Evolutionary conservation across 2,113 vertebrate genomes (phyloP), one percentile per base, ranked within the genome.

Genomic region (Leptobrachium ailaonicum): DNA sequence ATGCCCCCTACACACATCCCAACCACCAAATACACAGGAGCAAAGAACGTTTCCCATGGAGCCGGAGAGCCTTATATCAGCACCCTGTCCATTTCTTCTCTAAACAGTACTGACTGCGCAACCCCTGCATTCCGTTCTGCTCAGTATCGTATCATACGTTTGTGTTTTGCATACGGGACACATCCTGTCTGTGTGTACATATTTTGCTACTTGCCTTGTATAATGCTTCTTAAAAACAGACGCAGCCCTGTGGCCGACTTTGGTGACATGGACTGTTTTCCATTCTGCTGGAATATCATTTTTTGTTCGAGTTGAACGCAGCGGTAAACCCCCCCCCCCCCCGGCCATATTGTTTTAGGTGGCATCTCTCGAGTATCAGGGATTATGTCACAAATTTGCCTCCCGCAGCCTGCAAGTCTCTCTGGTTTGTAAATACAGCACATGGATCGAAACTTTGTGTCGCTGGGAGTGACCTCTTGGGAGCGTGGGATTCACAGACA

Each of bases 381-480:
- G 56, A 11, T 13, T n/a, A 56, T 64, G 40, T 75, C 44, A 44
- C 53, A 11, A n/a, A n/a, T n/a, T 14, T 45, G n/a, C 41, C 14
- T 53, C 44, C 75, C 50, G 69, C 20, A 32, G 58, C 66, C 68
- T 56, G 43, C 44, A 66, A 53, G 7, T 20, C 69, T 79, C 45
- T 73, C 40, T 73, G 62, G 62, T n/a, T 54, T 79, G 77, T 79
- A 73, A 79, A 79, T 79, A 79, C 72, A 76, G 70, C 7, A 73
- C 43, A 73, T 72, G 41, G 71, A 66, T 79, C 20, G 7, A 14
- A 20, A 10, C 12, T 73, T 2, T 69, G 53, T 44, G 13, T 13
- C 4, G 13, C 56, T 13, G 56, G 13, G 56, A 14, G 13, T 60
- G 11, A 14, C n/a, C n/a, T n/a, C 1, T 60, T 8, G 56, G 13